Base-by-base conservation (phyloP, 2,888 invertebrate genomes). In the Rhagonycha fulva region DNA sequence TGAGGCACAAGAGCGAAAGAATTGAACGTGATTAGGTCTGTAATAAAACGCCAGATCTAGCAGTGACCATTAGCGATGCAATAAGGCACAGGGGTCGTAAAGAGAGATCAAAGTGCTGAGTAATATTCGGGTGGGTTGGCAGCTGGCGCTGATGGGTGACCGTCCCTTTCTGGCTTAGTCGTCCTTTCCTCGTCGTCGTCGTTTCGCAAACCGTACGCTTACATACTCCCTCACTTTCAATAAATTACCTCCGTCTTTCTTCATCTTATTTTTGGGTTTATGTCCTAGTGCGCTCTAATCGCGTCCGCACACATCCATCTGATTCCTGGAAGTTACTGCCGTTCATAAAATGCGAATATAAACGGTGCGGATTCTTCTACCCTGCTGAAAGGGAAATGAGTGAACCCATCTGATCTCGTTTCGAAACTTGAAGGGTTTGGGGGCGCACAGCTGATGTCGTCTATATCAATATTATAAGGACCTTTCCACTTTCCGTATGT, bases 11-110 rank as follows among this genome's bases (percentile, higher is more conserved):
- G 72, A 47, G 68, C 67, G 32, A 69, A 77, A 75, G 77, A 75
- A 75, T 75, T 47, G 67, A 73, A 72, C 72, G 75, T 75, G 77
- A 77, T 77, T 77, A 77, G 77, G 75, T 75, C 72, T 77, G 73
- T 83, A 83, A 84, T 83, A 84, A 84, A 84, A 83, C 77, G 81
- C 79, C 81, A 80, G 81, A 82, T 83, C 81, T 81, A 80, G 81
- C 81, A 79, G 82, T 82, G 82, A 81, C 82, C 83, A 83, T 84
- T 84, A 83, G 82, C 82, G 82, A 81, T 82, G 82, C 82, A 83
- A 83, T 83, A 83, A 82, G 82, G 80, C 81, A 79, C 72, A 74
- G 74, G 24, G 81, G 74, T 82, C 82, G 81, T 82, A 82, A 83
- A 82, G 79, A 80, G 80, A 80, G 82, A 82, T 81, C 81, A 81